Evolutionary conservation across 2,888 invertebrate genomes (phyloP), one percentile per base, ranked within the genome.

Genomic region (Amphipyra tragopoginis): DNA sequence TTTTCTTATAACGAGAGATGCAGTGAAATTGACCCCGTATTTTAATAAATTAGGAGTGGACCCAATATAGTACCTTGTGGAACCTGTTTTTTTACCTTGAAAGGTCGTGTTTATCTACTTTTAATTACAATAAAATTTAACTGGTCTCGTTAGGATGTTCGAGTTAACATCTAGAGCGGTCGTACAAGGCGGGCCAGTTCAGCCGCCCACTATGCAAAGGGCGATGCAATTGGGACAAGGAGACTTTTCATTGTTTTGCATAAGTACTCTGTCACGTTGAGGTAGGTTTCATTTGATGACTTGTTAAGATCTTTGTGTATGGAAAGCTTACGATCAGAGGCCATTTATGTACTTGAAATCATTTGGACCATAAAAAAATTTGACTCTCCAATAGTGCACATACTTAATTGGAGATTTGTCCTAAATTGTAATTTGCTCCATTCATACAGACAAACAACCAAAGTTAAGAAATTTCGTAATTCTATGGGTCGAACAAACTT

Each of bases 181-280:
- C 51, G 71, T 44, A 72, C 77, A 79, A 71, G 80, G 71, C 70
- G 60, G 76, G 72, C 79, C 61, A 65, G 80, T 73, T 51, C 62
- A 34, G 42, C 71, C 78, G 58, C 73, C 75, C 67, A 73, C 77
- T 66, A 36, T 55, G 70, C 61, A 78, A 83, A 84, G 84, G 84
- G 83, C 79, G 63, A 68, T 65, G 74, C 82, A 87, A 86, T 85
- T 84, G 81, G 86, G 77, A 76, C 86, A 84, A 82, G 84, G 83
- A 72, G 74, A 80, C 79, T 77, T 85, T 81, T 83, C 81, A 78
- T 84, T 85, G 80, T 82, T 74, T 70, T 75, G 65, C 72, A 75
- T 75, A 29, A 29, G 29, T 29, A 69, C 69, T 67, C 52, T 70
- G 67, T 67, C 63, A 61, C 57, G 50, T 64, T 60, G 38, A 44